Evolutionary conservation across 2,797 vertebrate genomes (phyloP), one percentile per base, ranked within the genome.

Genomic region (Echeneis naucrates): DNA sequence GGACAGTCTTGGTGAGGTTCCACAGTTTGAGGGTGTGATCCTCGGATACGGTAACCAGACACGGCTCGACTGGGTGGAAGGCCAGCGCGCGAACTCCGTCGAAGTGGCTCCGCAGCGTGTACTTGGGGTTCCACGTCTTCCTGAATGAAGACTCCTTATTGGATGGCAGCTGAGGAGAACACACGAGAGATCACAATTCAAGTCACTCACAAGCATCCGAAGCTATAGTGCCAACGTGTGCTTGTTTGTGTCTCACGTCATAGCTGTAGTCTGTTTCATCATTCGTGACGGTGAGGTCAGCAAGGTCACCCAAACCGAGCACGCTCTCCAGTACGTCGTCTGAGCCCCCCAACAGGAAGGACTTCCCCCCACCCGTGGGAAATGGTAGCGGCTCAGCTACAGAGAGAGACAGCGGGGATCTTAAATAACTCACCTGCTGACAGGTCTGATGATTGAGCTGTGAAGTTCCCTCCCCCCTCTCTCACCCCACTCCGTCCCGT

Each of bases 401-500:
- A 93, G 88, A 93, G 90, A 84, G 13, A 23, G 4, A 23, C 4
- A 50, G 1, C 51, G 7, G 3, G 42, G 42, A 45, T 4, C 42
- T 45, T 45, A 11, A 45, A 47, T 13, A 37, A 37, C 11, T 11
- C 35, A 37, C 33, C 2, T 30, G n/a, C n/a, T n/a, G n/a, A n/a
- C n/a, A n/a, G n/a, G n/a, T n/a, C n/a, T n/a, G n/a, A n/a, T n/a
- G n/a, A n/a, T n/a, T n/a, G n/a, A n/a, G n/a, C n/a, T n/a, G n/a
- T n/a, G n/a, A n/a, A n/a, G n/a, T n/a, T n/a, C n/a, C n/a, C n/a
- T n/a, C n/a, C n/a, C n/a, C 30, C 30, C 3, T 30, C 7, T 47
- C 96, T 97, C 95, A 99, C 98, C 97, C 98, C 98, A 99, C 91
- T 99, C 98, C 9, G 98, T 99, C 78, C 98, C 98, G 81, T 99